phyloP scores from a whole-genome alignment of 2,113 vertebrate genomes.

The Pituophis catenifer region DNA sequence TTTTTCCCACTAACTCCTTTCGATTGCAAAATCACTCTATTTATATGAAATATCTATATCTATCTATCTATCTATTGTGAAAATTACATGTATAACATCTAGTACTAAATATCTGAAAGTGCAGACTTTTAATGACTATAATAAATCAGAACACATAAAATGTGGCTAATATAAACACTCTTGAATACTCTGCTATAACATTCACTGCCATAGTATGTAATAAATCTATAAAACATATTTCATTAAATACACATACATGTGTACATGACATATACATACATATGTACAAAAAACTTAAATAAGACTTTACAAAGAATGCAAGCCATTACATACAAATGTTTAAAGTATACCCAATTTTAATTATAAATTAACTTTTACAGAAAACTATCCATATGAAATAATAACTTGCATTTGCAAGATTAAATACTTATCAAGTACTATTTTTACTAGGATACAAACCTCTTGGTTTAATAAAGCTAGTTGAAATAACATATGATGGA shows the following conservation, averaged over 20 bases:
- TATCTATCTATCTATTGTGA: neutral
- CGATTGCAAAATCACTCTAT: constrained; percentile 36
- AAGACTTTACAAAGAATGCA: neutral
- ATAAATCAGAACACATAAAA: constrained; percentile 24
- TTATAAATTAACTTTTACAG: constrained; percentile 16
- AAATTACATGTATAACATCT: constrained; percentile 17
- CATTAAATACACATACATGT: neutral
- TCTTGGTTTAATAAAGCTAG: constrained; percentile 60
- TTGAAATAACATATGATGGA: constrained; percentile 55
- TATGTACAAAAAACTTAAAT: neutral
- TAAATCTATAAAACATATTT: neutral
- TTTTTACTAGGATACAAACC: neutral
- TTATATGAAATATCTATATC: constrained; percentile 35
- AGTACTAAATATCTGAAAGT: constrained; percentile 41
- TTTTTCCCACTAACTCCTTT: constrained; percentile 20
- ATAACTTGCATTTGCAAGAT: constrained; percentile 27
- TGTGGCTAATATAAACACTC: constrained; percentile 26
- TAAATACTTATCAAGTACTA: constrained; percentile 16
- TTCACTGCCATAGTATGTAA: neutral
- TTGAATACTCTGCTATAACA: constrained; percentile 7
- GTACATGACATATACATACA: neutral
- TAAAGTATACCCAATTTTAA: neutral
- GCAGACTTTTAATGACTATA: constrained; percentile 35
- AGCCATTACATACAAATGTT: neutral
- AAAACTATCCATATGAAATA: neutral